Evolutionary conservation across 2,797 vertebrate genomes (phyloP).

Genomic region (Poecile montanus): DNA sequence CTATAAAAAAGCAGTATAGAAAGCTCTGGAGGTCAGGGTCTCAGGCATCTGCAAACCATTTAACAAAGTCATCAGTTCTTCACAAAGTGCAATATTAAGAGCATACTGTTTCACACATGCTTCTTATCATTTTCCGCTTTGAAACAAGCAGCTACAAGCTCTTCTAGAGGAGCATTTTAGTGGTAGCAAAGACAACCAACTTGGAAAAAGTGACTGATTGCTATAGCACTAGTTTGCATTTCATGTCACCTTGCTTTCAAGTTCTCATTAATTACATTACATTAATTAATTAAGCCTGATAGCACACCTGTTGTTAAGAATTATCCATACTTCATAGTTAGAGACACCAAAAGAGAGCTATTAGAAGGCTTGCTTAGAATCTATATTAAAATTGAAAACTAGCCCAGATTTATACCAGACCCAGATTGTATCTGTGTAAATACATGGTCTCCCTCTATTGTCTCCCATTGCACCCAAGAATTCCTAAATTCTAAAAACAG

Average conservation of each 20-base stretch:
- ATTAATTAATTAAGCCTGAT: slow-evolving; percentile 67
- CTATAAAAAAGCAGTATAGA: background rate
- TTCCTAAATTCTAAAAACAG: background rate
- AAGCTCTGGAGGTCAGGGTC: background rate
- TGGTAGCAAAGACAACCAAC: slow-evolving; percentile 47
- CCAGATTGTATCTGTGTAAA: background rate
- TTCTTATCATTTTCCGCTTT: slow-evolving; percentile 17
- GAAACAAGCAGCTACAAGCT: slow-evolving; percentile 29
- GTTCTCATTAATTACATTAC: slow-evolving; percentile 66
- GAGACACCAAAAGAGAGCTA: background rate
- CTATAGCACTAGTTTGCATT: slow-evolving; percentile 46
- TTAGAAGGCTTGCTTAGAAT: background rate
- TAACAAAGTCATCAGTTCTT: background rate
- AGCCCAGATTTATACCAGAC: background rate
- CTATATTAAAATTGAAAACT: background rate
- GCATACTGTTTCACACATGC: slow-evolving; percentile 4
- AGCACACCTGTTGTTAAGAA: slow-evolving; percentile 65
- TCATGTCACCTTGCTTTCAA: slow-evolving; percentile 69
- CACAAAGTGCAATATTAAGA: background rate
- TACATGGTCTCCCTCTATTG: background rate
- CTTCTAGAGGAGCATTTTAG: slow-evolving; percentile 15
- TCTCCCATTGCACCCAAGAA: background rate
- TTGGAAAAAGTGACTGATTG: slow-evolving; percentile 57
- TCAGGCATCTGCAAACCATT: background rate
- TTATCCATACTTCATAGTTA: slow-evolving; percentile 30